Evolutionary conservation across 1,140 invertebrate species (phyloP).

Genomic region (Linepithema humile): DNA sequence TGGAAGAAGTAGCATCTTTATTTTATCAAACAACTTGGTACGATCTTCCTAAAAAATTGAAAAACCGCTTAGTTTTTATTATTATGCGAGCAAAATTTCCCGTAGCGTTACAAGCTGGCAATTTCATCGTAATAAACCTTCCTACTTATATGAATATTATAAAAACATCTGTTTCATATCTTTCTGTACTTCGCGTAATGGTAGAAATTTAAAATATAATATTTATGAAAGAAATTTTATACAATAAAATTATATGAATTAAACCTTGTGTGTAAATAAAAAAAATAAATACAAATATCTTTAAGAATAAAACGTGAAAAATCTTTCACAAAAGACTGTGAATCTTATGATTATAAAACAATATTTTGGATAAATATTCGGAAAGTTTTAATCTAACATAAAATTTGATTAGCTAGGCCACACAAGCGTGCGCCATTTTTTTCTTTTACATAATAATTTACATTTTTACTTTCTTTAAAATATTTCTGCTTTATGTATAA

Average conservation of each 20-base stretch:
- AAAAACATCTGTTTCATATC: constrained; percentile 60
- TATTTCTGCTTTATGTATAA: no score
- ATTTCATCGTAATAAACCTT: constrained; percentile 51
- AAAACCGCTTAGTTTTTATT: constrained; percentile 28
- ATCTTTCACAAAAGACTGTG: no score
- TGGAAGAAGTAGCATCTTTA: constrained; percentile 36
- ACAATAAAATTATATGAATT: not conserved
- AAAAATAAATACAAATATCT: no score
- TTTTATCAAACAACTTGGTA: constrained; percentile 48
- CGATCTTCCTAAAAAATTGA: not conserved
- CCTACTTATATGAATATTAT: constrained; percentile 56
- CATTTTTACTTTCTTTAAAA: no score
- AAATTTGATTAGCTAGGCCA: no score
- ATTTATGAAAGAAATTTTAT: not conserved
- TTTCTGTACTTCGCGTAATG: constrained; percentile 53
- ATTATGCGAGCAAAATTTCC: constrained; percentile 44
- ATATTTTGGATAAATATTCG: no score
- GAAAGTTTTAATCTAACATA: no score
- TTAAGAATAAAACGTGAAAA: no score
- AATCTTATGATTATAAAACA: no score
- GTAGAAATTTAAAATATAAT: not conserved
- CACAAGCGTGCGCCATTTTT: no score
- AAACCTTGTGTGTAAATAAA: not conserved
- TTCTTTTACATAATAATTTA: no score
- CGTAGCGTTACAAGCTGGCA: constrained; percentile 16